phyloP scores from a whole-genome alignment of 2,113 vertebrate species.

The Lipophrys pholis region DNA sequence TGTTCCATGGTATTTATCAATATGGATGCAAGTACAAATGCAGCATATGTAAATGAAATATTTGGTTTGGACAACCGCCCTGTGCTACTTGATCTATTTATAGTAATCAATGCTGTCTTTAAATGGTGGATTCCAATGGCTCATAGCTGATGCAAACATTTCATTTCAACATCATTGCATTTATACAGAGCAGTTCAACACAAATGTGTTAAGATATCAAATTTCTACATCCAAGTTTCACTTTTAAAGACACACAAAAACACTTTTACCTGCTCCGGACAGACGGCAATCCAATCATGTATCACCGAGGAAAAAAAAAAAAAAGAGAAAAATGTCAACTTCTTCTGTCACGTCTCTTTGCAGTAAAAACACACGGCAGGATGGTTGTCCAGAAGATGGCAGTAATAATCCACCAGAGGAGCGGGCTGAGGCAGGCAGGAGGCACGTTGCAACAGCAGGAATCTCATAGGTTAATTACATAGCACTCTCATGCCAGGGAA shows the following conservation, averaged over 20 bases:
- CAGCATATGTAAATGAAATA: not conserved
- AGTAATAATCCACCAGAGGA: conserved; percentile 72
- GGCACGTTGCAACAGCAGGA: conserved; percentile 71
- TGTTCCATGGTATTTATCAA: too few species aligned
- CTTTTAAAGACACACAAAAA: too few species aligned
- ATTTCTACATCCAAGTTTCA: too few species aligned
- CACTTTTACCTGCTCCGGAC: too few species aligned
- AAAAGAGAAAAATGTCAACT: conserved; percentile 19
- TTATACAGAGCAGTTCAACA: not conserved
- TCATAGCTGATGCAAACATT: not conserved
- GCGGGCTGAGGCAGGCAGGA: conserved; percentile 24
- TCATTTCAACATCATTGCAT: not conserved
- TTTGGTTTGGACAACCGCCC: not conserved
- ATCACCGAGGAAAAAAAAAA: not conserved
- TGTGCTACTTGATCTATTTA: not conserved
- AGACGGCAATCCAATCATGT: conserved; percentile 2
- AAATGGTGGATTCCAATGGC: not conserved
- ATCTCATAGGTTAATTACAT: conserved; percentile 80
- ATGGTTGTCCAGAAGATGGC: conserved; percentile 75
- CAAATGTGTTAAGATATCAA: too few species aligned
- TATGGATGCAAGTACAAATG: not conserved
- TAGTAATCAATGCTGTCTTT: not conserved
- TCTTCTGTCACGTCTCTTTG: conserved; percentile 2
- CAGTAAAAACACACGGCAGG: not conserved
- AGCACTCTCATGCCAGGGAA: conserved; percentile 80